phyloP scores from a whole-genome alignment of 1,140 invertebrate genomes.

The Lordiphosa mommai region DNA sequence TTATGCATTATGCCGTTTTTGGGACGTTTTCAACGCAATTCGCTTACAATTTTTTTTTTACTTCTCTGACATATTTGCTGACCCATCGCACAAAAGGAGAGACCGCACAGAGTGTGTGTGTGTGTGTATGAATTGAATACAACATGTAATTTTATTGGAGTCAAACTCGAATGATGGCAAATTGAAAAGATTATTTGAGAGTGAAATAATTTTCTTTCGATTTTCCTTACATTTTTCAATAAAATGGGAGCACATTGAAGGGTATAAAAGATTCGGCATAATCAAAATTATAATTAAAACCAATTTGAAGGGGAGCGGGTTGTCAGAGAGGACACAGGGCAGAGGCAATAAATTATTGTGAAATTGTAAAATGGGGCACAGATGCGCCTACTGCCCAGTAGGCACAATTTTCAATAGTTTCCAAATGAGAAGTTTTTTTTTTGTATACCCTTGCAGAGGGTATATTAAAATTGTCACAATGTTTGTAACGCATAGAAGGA shows the following conservation, averaged over 20 bases:
- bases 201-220: constrained; percentile 41
- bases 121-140: constrained; percentile 41
- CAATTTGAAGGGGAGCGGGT: constrained; percentile 30
- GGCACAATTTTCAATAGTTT: too few species aligned
- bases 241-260: too few species aligned
- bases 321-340: not conserved
- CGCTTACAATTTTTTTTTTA: constrained; percentile 8
- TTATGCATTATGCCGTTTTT: constrained; percentile 62
- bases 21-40: not conserved
- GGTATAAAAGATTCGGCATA: too few species aligned
- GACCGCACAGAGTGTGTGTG: constrained; percentile 13
- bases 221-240: not conserved
- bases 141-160: constrained; percentile 70
- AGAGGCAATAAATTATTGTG: too few species aligned
- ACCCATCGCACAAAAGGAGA: constrained; percentile 11
- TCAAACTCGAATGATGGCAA: constrained; percentile 67
- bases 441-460: too few species aligned
- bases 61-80: constrained; percentile 9
- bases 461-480: too few species aligned
- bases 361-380: not conserved
- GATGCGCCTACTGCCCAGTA: not conserved
- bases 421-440: too few species aligned
- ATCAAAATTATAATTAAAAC: constrained; percentile 53
- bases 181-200: constrained; percentile 41
- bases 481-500: too few species aligned